Percentiles rank a stretch among this genome's conserved stretches.
Evolutionary conservation across 2,797 vertebrate species (phyloP).

Genomic region (Potorous gilbertii): DNA sequence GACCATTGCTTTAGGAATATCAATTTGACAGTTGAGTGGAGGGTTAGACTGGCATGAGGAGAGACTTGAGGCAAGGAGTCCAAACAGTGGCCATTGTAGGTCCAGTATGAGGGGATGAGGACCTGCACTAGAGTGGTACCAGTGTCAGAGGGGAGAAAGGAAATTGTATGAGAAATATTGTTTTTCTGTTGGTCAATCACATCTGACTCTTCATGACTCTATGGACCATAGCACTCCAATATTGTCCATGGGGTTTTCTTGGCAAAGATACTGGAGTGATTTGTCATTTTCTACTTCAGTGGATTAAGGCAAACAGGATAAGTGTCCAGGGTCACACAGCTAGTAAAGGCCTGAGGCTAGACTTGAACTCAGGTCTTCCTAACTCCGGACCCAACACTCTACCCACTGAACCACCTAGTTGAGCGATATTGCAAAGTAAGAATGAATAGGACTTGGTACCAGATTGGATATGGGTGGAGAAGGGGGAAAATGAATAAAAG

Average conservation of each 20-base stretch:
- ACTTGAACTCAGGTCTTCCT: neutral
- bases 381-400: neutral
- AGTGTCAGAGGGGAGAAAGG: neutral
- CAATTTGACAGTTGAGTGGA: neutral
- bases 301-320: neutral
- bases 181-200: neutral
- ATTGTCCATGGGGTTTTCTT: too few species aligned
- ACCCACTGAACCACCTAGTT: neutral
- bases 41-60: neutral
- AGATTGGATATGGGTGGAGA: neutral
- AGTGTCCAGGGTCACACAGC: neutral
- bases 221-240: neutral
- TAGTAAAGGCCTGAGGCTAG: neutral
- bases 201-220: neutral
- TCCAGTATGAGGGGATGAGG: neutral
- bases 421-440: neutral
- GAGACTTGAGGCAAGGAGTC: neutral
- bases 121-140: neutral
- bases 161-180: neutral
- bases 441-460: neutral
- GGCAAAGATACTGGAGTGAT: neutral
- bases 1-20: neutral
- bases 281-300: neutral
- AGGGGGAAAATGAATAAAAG: neutral
- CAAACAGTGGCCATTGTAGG: neutral